Conservation (phyloP, 1,140 invertebrate species). For the Pentalonia nigronervosa region DNA sequence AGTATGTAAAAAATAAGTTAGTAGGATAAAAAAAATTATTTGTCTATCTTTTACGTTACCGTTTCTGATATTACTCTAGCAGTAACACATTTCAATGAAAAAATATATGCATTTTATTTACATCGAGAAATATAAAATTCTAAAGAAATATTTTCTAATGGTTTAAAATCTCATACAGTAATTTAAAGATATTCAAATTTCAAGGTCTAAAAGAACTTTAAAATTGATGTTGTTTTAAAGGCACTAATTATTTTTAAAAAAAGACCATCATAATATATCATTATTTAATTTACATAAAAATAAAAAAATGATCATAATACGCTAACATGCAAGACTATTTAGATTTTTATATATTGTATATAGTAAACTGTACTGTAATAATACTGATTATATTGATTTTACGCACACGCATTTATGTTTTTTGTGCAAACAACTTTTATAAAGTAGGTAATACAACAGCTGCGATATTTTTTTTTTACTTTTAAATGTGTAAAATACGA, state of each 20-base stretch:
- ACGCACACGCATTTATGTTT: not conserved
- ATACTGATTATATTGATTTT: constrained; percentile 5
- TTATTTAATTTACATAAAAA: not conserved
- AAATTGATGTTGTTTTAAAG: not conserved
- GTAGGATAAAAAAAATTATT: not conserved
- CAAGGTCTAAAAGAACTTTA: not conserved
- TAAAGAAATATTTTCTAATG: not conserved
- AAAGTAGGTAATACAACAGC: not conserved
- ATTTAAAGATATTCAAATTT: not conserved
- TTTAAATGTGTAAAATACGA: not conserved
- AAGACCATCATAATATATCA: not conserved
- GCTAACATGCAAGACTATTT: not conserved
- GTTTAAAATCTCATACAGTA: not conserved
- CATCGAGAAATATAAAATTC: not conserved
- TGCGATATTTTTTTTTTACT: not conserved
- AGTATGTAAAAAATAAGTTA: not conserved
- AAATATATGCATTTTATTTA: not conserved
- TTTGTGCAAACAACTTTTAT: constrained; percentile 1
- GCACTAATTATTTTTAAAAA: not conserved
- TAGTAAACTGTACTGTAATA: constrained; percentile 18
- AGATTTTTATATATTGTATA: not conserved
- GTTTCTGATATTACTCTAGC: not conserved
- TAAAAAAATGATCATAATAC: not conserved
- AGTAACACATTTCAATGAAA: not conserved
- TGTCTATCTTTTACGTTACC: not conserved